Conservation (phyloP, 2,797 vertebrate species). For the Streptopelia turtur region DNA sequence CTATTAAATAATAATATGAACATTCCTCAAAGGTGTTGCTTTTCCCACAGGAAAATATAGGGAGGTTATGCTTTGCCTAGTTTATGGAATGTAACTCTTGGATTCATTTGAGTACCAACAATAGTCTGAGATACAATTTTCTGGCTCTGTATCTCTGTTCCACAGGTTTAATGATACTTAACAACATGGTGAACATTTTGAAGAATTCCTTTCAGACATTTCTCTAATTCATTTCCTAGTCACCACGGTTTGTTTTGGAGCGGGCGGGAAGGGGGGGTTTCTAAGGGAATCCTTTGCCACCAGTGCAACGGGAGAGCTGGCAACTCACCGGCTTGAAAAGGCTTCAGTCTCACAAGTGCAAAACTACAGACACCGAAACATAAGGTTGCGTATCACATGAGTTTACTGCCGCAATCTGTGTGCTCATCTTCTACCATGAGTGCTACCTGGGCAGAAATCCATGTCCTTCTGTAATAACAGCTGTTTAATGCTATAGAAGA, state of each 20-base stretch:
- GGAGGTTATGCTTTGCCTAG: neutral
- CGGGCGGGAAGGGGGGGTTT: neutral
- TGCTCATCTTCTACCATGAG: neutral
- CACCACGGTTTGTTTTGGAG: neutral
- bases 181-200: neutral
- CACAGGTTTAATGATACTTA: neutral
- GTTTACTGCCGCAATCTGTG: neutral
- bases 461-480: conserved; percentile 59
- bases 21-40: neutral
- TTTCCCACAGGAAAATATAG: neutral
- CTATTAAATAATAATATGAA: neutral
- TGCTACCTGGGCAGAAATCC: conserved; percentile 65
- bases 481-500: conserved; percentile 55
- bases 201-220: neutral
- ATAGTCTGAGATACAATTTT: neutral
- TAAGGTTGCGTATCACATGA: neutral
- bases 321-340: conserved; percentile 14
- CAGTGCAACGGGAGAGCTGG: neutral
- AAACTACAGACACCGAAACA: neutral
- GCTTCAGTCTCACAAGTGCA: neutral
- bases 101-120: neutral
- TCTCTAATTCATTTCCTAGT: neutral
- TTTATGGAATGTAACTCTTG: neutral
- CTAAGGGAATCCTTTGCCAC: neutral
- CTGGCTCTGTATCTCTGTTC: neutral